A percentile compares a stretch with the other conserved stretches of the same genome.
Conservation (phyloP, 2,888 invertebrate species). For the Empis stercorea region DNA sequence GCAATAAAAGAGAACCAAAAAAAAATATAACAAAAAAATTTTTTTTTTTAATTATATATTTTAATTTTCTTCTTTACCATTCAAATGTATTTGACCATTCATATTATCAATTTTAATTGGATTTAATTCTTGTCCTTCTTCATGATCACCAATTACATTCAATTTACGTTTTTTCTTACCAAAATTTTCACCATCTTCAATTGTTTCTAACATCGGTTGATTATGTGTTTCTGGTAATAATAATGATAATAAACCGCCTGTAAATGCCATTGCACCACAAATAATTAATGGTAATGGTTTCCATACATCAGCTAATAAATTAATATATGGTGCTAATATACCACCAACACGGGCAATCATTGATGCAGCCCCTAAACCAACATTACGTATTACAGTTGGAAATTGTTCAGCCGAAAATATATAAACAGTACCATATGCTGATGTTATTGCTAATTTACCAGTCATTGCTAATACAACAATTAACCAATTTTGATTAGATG, state of each 20-base stretch:
- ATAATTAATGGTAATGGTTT: conserved; percentile 56
- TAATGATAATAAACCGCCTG: conserved; percentile 57
- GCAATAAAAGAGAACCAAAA: no score
- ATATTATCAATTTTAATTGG: no score
- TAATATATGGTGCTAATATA: conserved; percentile 58
- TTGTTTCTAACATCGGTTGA: conserved; percentile 62
- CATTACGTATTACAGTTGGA: conserved; percentile 66
- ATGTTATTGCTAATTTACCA: conserved; percentile 58
- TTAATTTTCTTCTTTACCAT: no score
- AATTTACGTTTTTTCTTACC: conserved; percentile 32
- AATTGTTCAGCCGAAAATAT: conserved; percentile 63
- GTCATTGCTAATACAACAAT: conserved; percentile 50
- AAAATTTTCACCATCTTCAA: conserved; percentile 64
- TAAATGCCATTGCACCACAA: conserved; percentile 57
- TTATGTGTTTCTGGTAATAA: conserved; percentile 68
- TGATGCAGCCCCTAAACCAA: conserved; percentile 75
- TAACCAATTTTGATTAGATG: conserved; percentile 41
- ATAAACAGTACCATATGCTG: conserved; percentile 60
- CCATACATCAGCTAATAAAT: conserved; percentile 46
- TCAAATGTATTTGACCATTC: no score
- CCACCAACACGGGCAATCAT: conserved; percentile 73
- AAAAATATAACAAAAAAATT: no score
- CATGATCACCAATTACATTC: background rate
- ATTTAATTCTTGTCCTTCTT: background rate
- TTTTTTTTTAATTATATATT: no score